Base-by-base conservation (phyloP, 2,797 vertebrate genomes). In the Trachops cirrhosus region DNA sequence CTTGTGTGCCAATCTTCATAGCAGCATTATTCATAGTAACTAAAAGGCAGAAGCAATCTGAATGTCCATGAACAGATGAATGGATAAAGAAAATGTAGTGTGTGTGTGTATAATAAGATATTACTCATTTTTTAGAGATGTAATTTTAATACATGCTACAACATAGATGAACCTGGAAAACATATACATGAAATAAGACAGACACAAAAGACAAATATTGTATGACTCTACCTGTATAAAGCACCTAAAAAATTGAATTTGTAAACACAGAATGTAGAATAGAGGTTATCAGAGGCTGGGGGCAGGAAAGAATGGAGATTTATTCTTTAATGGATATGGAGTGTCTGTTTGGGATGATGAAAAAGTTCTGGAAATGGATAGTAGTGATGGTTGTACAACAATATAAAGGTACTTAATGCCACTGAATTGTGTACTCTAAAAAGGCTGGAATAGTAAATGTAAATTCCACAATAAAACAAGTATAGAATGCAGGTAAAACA, bases 181-280 rank as follows among this genome's bases (percentile, higher is more conserved):
- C 32, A 77, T 57, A 74, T n/a, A 54, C 37, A n/a, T 93, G 29
- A 93, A 93, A 93, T 68, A 92, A 95, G n/a, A 18, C 57, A 89
- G 68, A 87, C 37, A 62, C 50, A 77, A 87, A 84, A 86, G 79
- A 50, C 37, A 64, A 73, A 62, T 48, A 89, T 37, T 78, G 2
- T 39, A 41, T 79, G 41, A 44, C 68, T 75, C 18, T n/a, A 64
- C 67, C 86, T 79, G 78, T 7, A 7, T 82, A 59, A 93, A n/a
- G 16, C 67, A 67, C 73, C 52, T 88, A 78, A 75, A 92, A 86
- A 92, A 41, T 82, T 12, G 39, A 68, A 86, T 50, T 93, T n/a
- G 18, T 37, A 82, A 57, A 70, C 16, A 59, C 29, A 85, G 48
- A 95, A 89, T 57, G 32, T 74, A 71, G 75, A 79, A 57, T 37